Evolutionary conservation across 2,113 vertebrate genomes (phyloP).

Genomic region (Vimba vimba): DNA sequence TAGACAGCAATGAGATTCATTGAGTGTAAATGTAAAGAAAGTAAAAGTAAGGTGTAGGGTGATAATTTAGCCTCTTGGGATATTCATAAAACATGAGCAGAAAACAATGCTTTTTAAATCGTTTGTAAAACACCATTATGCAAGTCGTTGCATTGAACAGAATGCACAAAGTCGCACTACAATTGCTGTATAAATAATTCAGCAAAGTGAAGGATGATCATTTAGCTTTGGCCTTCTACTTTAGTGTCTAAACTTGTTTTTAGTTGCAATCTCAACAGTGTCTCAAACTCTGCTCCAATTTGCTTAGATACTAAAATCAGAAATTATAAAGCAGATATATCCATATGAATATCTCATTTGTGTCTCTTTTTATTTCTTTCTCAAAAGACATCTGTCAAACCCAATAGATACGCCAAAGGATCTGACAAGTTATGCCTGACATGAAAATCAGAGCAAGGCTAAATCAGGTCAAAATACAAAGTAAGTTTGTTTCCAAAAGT

Average conservation of each 20-base stretch:
- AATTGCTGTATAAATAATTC: neutral
- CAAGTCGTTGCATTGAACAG: neutral
- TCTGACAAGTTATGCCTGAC: neutral
- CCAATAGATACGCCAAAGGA: neutral
- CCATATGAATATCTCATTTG: too few species aligned
- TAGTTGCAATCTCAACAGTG: too few species aligned
- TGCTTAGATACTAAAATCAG: too few species aligned
- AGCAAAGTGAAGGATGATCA: too few species aligned
- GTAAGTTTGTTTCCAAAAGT: slow-evolving; percentile 62
- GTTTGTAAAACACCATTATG: neutral
- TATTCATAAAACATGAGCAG: neutral
- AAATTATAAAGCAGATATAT: too few species aligned
- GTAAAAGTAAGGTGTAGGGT: too few species aligned
- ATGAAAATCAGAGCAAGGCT: neutral
- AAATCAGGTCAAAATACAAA: slow-evolving; percentile 8
- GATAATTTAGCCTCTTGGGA: too few species aligned
- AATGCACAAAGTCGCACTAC: neutral
- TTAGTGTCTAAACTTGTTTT: neutral
- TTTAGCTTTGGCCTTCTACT: neutral
- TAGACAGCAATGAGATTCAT: too few species aligned
- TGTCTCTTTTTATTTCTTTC: too few species aligned
- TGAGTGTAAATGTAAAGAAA: too few species aligned
- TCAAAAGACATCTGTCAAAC: neutral
- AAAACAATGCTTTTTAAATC: neutral
- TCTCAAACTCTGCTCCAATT: too few species aligned